A percentile compares a stretch with the other conserved stretches of the same genome.
phyloP scores from a whole-genome alignment of 1,140 invertebrate species.

The Adoxophyes honmai region DNA sequence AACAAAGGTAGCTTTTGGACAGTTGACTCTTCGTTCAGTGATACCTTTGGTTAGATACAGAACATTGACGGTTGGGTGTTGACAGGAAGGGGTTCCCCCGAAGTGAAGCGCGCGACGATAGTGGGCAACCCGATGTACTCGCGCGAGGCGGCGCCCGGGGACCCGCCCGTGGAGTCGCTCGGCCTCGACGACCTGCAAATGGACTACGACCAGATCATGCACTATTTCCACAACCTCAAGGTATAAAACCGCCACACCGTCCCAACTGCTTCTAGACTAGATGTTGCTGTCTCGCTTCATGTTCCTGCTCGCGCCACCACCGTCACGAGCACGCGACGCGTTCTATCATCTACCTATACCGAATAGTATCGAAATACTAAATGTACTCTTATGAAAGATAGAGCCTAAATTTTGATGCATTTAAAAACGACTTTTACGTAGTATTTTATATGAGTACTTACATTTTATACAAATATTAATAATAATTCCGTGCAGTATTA shows the following conservation, averaged over 20 bases:
- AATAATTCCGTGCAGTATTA: constrained; percentile 56
- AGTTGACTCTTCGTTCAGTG: not conserved
- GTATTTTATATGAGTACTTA: constrained; percentile 66
- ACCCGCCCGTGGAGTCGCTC: constrained; percentile 74
- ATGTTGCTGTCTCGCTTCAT: constrained; percentile 63
- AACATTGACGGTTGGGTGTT: constrained; percentile 8
- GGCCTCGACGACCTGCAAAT: constrained; percentile 91
- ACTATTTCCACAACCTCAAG: constrained; percentile 98
- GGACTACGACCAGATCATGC: constrained; percentile 98
- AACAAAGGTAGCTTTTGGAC: constrained; percentile 47
- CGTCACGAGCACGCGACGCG: constrained; percentile 31
- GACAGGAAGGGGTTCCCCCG: constrained; percentile 74
- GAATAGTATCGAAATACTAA: constrained; percentile 50
- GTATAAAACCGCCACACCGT: constrained; percentile 78
- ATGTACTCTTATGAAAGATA: constrained; percentile 68
- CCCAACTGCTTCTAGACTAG: constrained; percentile 69
- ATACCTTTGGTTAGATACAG: too few relatives aligned
- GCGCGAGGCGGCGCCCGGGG: constrained; percentile 78
- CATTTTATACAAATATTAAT: constrained; percentile 69
- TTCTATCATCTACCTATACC: constrained; percentile 30
- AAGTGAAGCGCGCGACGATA: constrained; percentile 89
- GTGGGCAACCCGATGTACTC: constrained; percentile 92
- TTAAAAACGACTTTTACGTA: constrained; percentile 61
- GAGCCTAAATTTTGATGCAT: constrained; percentile 73
- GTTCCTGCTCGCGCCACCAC: constrained; percentile 56